Evolutionary conservation across 1,140 invertebrate genomes (phyloP).

Genomic region (Lerema accius): DNA sequence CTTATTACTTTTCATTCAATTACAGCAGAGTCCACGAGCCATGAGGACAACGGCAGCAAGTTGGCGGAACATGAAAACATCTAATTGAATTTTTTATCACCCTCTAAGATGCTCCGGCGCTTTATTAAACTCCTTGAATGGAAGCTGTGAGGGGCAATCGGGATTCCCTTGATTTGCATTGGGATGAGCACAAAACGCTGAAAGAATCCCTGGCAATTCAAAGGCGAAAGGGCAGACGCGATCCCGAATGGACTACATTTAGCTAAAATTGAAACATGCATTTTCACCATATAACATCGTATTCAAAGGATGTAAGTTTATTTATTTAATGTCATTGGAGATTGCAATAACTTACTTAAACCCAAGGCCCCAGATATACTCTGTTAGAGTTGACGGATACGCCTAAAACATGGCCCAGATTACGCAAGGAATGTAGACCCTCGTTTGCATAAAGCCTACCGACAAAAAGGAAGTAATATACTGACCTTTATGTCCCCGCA

Average conservation of each 20-base stretch:
- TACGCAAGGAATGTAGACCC: slow-evolving; percentile 28
- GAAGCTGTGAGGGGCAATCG: slow-evolving; percentile 32
- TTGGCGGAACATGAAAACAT: slow-evolving; percentile 29
- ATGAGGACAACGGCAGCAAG: slow-evolving; percentile 17
- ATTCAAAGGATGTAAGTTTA: too few species aligned
- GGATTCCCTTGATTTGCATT: slow-evolving; percentile 28
- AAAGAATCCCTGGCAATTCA: slow-evolving; percentile 8
- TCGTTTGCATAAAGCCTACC: slow-evolving; percentile 29
- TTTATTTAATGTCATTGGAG: neutral
- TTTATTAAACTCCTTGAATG: slow-evolving; percentile 35
- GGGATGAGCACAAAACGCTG: slow-evolving; percentile 19
- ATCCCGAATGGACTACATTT: neutral
- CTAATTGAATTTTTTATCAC: slow-evolving; percentile 33
- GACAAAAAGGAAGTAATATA: slow-evolving; percentile 29
- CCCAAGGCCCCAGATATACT: neutral
- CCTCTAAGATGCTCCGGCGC: slow-evolving; percentile 27
- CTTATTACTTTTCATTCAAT: slow-evolving; percentile 1
- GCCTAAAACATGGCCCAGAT: slow-evolving; percentile 25
- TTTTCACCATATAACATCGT: too few species aligned
- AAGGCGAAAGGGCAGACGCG: neutral
- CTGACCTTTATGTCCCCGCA: slow-evolving; percentile 16
- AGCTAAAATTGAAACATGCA: slow-evolving; percentile 4
- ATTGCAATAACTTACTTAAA: neutral
- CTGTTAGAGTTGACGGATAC: slow-evolving; percentile 26
- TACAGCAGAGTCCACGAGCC: slow-evolving; percentile 6